phyloP scores from a whole-genome alignment of 92 coral and sea anemone species.

The Porites lobata region DNA sequence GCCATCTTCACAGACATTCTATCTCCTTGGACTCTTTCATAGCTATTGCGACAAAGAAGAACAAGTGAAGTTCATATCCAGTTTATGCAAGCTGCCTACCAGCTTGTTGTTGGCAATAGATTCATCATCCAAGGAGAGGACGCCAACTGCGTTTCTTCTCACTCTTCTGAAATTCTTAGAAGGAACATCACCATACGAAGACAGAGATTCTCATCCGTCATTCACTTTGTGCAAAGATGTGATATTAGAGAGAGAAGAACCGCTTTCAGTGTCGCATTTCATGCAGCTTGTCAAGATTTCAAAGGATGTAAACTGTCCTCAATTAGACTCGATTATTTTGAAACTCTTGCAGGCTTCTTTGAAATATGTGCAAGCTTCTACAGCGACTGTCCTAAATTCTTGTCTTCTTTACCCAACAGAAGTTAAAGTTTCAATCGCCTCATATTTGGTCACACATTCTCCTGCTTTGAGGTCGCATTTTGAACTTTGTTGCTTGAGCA shows the following conservation, averaged over 20 bases:
- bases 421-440: slow-evolving; percentile 78
- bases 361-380: slow-evolving; percentile 43
- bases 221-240: neutral
- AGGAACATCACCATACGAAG: slow-evolving; percentile 6
- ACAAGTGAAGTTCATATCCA: slow-evolving; percentile 45
- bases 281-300: slow-evolving; percentile 47
- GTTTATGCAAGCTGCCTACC: slow-evolving; percentile 69
- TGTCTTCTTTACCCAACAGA: slow-evolving; percentile 75
- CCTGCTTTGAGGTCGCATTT: slow-evolving; percentile 71
- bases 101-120: slow-evolving; percentile 40
- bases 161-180: slow-evolving; percentile 48
- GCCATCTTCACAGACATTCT: slow-evolving; percentile 52
- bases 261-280: slow-evolving; percentile 33
- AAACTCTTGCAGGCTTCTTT: slow-evolving; percentile 55
- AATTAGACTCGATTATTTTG: slow-evolving; percentile 67
- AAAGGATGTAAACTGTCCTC: slow-evolving; percentile 40
- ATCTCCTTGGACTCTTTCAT: slow-evolving; percentile 62
- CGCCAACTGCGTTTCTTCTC: slow-evolving; percentile 57
- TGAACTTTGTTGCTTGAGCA: slow-evolving; percentile 66
- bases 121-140: slow-evolving; percentile 32
- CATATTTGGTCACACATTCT: slow-evolving; percentile 55
- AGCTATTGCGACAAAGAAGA: slow-evolving; percentile 53
- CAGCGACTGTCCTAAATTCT: slow-evolving; percentile 57
- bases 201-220: neutral
- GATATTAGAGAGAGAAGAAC: neutral